These are phyloP conservation scores for Lordiphosa fenestrarum DNA, from an alignment of 2,888 invertebrate species.

Conservation along the genomic window DNA sequence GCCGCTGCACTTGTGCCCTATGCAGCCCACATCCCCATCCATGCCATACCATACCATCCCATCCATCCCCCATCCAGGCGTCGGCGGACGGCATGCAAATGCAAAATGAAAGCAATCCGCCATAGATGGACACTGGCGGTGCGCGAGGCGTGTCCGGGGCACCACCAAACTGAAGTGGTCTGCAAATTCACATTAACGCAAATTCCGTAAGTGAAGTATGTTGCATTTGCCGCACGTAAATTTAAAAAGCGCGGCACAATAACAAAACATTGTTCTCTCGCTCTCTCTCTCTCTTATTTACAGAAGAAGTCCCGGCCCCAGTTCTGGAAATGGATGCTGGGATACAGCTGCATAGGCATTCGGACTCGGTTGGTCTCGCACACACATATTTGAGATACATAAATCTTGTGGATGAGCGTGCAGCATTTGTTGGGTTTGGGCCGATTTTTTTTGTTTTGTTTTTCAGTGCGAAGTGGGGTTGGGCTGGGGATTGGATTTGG, in stretches of 20 bases:
- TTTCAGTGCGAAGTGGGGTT: constrained; percentile 30
- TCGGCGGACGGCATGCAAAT: constrained; percentile 53
- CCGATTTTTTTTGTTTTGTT: constrained; percentile 20
- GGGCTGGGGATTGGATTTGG: constrained; percentile 8
- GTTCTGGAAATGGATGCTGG: constrained; percentile 28
- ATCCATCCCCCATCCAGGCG: constrained; percentile 17
- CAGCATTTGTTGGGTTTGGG: constrained; percentile 40
- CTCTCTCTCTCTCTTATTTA: constrained; percentile 49
- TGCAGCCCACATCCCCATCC: constrained; percentile 14
- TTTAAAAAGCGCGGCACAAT: constrained; percentile 71
- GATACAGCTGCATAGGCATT: constrained; percentile 66
- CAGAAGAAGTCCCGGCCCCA: constrained; percentile 29
- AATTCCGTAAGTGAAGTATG: constrained; percentile 76
- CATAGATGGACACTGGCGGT: constrained; percentile 12
- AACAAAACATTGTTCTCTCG: constrained; percentile 60
- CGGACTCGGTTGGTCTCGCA: constrained; percentile 43
- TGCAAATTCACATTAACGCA: constrained; percentile 75
- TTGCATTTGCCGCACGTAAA: constrained; percentile 77
- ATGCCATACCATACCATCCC: constrained; percentile 3
- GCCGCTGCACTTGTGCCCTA: constrained; percentile 71
- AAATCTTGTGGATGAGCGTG: constrained; percentile 70
- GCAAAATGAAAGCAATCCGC: constrained; percentile 56
- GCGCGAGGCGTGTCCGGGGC: constrained; percentile 2
- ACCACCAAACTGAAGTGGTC: constrained; percentile 70
- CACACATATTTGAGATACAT: constrained; percentile 70